Percentiles rank a stretch among this genome's conserved stretches.
Evolutionary conservation across 2,797 vertebrate species (phyloP).

Genomic region (Heliangelus exortis): DNA sequence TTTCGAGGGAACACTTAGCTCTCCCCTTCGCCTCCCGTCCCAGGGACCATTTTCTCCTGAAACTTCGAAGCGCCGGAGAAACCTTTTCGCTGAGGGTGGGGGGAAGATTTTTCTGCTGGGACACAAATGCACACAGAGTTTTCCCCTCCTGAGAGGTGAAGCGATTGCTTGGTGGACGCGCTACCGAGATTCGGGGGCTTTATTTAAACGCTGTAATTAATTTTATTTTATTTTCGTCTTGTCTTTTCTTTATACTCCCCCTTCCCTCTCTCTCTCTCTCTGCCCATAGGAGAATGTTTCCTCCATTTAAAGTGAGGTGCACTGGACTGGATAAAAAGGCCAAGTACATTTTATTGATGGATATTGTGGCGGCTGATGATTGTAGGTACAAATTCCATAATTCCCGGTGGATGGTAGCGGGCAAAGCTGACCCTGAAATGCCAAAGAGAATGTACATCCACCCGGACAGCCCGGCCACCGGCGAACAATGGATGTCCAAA

Average conservation of each 20-base stretch:
- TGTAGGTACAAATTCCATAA: constrained; percentile 99
- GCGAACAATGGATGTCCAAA: constrained; percentile 99
- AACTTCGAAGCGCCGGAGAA: neutral
- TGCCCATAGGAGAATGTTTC: constrained; percentile 92
- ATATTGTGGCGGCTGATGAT: constrained; percentile 97
- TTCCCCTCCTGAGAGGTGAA: neutral
- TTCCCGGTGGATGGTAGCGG: constrained; percentile 99
- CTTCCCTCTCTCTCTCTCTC: neutral
- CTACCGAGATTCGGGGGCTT: neutral
- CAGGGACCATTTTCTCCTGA: constrained; percentile 19
- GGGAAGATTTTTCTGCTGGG: neutral
- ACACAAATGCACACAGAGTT: neutral
- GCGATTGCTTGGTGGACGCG: neutral
- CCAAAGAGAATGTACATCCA: constrained; percentile 99
- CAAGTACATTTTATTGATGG: constrained; percentile 98
- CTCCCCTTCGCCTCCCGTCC: neutral
- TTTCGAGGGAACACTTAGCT: neutral
- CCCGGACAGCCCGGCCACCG: constrained; percentile 96
- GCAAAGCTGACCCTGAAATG: constrained; percentile 99
- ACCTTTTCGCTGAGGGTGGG: neutral
- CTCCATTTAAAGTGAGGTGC: constrained; percentile 98
- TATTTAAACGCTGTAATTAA: neutral
- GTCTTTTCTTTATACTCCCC: neutral
- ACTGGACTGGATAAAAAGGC: constrained; percentile 98
- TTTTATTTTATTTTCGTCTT: constrained; percentile 15